Conservation (phyloP, 1,140 invertebrate genomes). For the Drosophila obscura region DNA sequence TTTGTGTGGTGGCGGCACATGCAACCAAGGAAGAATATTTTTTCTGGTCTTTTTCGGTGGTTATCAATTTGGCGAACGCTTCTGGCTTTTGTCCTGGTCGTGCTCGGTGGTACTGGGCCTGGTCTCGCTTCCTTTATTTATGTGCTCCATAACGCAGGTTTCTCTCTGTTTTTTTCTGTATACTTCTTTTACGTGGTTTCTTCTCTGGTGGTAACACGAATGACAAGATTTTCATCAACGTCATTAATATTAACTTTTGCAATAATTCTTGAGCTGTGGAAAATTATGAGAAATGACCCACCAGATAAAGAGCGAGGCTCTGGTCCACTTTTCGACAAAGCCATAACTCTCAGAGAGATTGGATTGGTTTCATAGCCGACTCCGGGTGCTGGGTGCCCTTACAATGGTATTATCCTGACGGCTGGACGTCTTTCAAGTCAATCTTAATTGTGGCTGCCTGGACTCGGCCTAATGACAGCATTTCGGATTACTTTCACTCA, state of each 20-base stretch:
- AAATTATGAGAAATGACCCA: slow-evolving; percentile 82
- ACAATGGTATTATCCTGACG: slow-evolving; percentile 56
- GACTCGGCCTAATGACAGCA: slow-evolving; percentile 70
- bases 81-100: slow-evolving; percentile 57
- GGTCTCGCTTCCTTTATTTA: slow-evolving; percentile 65
- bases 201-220: slow-evolving; percentile 67
- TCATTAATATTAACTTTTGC: slow-evolving; percentile 83
- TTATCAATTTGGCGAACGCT: slow-evolving; percentile 75
- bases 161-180: slow-evolving; percentile 30
- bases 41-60: slow-evolving; percentile 53
- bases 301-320: slow-evolving; percentile 57
- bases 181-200: slow-evolving; percentile 17
- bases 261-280: slow-evolving; percentile 76
- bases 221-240: slow-evolving; percentile 83
- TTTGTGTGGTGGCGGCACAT: slow-evolving; percentile 52
- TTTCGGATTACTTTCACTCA: slow-evolving; percentile 80
- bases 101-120: slow-evolving; percentile 21
- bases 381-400: slow-evolving; percentile 17
- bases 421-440: slow-evolving; percentile 64
- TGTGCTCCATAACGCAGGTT: slow-evolving; percentile 61
- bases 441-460: slow-evolving; percentile 70
- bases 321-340: slow-evolving; percentile 69
- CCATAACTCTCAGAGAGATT: slow-evolving; percentile 64
- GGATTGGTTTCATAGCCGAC: slow-evolving; percentile 32
- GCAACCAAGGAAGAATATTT: slow-evolving; percentile 45